These are phyloP conservation scores for Goniozus legneri DNA, from an alignment of 1,140 invertebrate genomes.

Conservation along the genomic window DNA sequence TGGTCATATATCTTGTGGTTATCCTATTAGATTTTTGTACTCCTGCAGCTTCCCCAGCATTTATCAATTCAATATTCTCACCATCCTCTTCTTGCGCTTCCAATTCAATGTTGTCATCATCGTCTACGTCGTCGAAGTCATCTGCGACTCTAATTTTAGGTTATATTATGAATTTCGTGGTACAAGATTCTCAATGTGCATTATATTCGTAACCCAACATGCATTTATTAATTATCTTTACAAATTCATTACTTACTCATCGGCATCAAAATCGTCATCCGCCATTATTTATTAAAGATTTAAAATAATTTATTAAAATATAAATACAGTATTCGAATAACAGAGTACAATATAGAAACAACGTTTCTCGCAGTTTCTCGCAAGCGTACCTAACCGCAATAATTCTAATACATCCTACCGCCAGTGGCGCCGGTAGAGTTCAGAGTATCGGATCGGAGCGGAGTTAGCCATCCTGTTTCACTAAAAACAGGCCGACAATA, in stretches of 20 bases:
- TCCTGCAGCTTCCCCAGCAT: constrained; percentile 68
- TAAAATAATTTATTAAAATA: background rate
- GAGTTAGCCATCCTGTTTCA: too few species aligned
- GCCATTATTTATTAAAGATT: constrained; percentile 64
- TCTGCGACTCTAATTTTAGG: constrained; percentile 61
- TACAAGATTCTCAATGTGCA: constrained; percentile 2
- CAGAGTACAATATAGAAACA: too few species aligned
- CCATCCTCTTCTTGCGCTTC: constrained; percentile 60
- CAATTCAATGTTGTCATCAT: constrained; percentile 69
- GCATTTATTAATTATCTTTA: constrained; percentile 9
- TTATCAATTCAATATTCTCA: constrained; percentile 69
- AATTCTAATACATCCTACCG: too few species aligned
- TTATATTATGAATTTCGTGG: constrained; percentile 3
- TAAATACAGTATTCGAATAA: background rate
- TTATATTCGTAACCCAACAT: background rate
- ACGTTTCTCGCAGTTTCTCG: too few species aligned
- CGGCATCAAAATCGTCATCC: constrained; percentile 72
- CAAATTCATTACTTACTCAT: constrained; percentile 60
- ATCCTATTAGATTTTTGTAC: constrained; percentile 81
- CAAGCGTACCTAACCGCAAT: too few species aligned
- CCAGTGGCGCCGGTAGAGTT: too few species aligned
- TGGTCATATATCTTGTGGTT: constrained; percentile 94
- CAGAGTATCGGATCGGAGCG: too few species aligned
- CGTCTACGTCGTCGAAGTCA: constrained; percentile 77
- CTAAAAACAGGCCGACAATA: too few species aligned